These are phyloP conservation scores for Polyergus mexicanus DNA, from an alignment of 1,140 invertebrate species.

Conservation along the genomic window DNA sequence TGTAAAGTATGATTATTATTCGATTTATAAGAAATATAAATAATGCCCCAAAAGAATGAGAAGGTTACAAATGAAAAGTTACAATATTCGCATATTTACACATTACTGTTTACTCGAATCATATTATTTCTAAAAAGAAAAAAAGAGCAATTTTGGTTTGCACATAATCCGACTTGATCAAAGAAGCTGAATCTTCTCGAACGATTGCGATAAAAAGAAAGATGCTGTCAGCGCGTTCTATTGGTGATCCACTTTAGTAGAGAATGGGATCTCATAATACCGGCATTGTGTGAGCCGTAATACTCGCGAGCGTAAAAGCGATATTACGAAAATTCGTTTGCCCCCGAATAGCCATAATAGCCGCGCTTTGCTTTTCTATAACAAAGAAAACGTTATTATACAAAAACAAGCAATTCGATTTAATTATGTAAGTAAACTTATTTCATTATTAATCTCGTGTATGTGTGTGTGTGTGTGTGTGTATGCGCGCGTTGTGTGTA, in stretches of 20 bases:
- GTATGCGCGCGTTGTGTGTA: no score
- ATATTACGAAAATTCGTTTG: conserved; percentile 75
- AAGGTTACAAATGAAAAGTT: no score
- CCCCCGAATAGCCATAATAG: conserved; percentile 65
- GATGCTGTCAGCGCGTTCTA: conserved; percentile 53
- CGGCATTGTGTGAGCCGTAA: conserved; percentile 64
- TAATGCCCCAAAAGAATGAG: no score
- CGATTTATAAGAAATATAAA: not conserved
- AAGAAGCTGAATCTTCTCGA: conserved; percentile 24
- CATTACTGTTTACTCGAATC: no score
- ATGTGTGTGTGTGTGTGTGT: no score
- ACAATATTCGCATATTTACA: not conserved
- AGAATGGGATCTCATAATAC: conserved; percentile 70
- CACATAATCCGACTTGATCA: not conserved
- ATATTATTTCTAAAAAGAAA: not conserved
- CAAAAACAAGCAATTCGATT: conserved; percentile 37
- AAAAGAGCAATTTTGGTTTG: not conserved
- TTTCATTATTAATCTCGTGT: not conserved
- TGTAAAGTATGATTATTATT: conserved; percentile 10
- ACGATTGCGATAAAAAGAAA: conserved; percentile 50
- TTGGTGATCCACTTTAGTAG: conserved; percentile 52
- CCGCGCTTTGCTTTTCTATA: conserved; percentile 45
- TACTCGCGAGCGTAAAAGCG: conserved; percentile 68
- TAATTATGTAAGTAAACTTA: not conserved
- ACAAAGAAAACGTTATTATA: conserved; percentile 52